phyloP scores from a whole-genome alignment of 1,140 invertebrate genomes.

The Drosophila suzukii region DNA sequence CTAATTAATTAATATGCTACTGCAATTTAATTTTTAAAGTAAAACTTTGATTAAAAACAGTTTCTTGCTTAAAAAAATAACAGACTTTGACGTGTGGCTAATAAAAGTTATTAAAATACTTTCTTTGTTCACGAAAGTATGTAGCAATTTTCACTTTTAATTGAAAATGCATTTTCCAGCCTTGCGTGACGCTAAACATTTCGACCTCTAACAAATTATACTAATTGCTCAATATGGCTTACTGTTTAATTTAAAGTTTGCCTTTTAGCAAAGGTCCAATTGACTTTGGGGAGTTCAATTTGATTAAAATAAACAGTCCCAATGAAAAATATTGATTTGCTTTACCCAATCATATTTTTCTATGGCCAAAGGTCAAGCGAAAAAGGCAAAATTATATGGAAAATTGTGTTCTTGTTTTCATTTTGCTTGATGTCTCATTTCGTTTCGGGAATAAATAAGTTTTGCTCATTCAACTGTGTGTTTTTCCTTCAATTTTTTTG shows the following conservation, averaged over 20 bases:
- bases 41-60: no score
- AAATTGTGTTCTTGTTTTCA: slow-evolving; percentile 8
- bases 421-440: slow-evolving; percentile 4
- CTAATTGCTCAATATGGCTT: slow-evolving; percentile 13
- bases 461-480: slow-evolving; percentile 22
- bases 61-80: no score
- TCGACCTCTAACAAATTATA: slow-evolving; percentile 7
- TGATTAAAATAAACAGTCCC: slow-evolving; percentile 35
- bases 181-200: slow-evolving; percentile 28
- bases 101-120: neutral
- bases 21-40: no score
- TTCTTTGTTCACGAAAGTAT: slow-evolving; percentile 26
- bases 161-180: slow-evolving; percentile 21
- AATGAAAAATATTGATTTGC: slow-evolving; percentile 22
- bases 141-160: slow-evolving; percentile 28
- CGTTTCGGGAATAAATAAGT: slow-evolving; percentile 20
- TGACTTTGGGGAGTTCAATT: neutral
- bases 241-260: neutral
- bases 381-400: neutral
- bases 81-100: no score
- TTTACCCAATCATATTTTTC: slow-evolving; percentile 8
- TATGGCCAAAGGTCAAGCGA: slow-evolving; percentile 10
- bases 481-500: slow-evolving; percentile 11
- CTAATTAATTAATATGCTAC: no score
- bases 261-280: no score